Percentiles rank a stretch among this genome's conserved stretches.
These are phyloP conservation scores for Oscheius myriophilus DNA, from an alignment of 2,888 invertebrate species.

Conservation along the genomic window DNA sequence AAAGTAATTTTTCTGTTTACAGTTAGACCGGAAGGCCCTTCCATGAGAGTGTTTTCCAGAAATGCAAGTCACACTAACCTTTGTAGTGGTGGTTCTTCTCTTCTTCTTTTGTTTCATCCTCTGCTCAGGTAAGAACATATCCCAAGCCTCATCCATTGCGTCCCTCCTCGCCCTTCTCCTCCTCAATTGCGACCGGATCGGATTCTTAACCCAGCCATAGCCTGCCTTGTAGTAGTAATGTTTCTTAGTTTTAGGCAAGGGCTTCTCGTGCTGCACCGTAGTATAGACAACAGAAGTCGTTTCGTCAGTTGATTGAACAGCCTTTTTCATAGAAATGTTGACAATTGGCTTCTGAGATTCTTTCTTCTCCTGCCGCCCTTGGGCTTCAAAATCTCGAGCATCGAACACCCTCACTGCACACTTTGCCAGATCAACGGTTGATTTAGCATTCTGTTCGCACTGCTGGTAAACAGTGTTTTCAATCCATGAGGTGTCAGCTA, in stretches of 20 bases:
- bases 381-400: slow-evolving; percentile 24
- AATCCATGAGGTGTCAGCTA: slow-evolving; percentile 36
- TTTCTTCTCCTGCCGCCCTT: not conserved
- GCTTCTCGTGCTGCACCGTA: not conserved
- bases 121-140: slow-evolving; percentile 45
- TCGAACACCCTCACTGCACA: slow-evolving; percentile 53
- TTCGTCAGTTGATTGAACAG: not conserved
- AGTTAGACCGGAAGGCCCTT: too few relatives aligned
- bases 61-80: too few relatives aligned
- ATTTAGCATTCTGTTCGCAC: slow-evolving; percentile 53
- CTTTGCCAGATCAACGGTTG: slow-evolving; percentile 54
- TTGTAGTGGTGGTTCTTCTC: not conserved
- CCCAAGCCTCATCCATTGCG: slow-evolving; percentile 44
- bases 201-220: slow-evolving; percentile 38
- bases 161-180: slow-evolving; percentile 29
- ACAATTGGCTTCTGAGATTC: slow-evolving; percentile 4
- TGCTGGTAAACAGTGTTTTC: slow-evolving; percentile 59
- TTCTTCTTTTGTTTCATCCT: slow-evolving; percentile 35
- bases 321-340: slow-evolving; percentile 11
- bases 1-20: too few relatives aligned
- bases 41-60: too few relatives aligned
- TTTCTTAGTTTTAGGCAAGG: slow-evolving; percentile 10
- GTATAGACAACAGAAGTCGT: not conserved
- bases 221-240: slow-evolving; percentile 11
- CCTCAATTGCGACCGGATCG: slow-evolving; percentile 35